phyloP scores from a whole-genome alignment of 2,113 vertebrate genomes.

The Nycticryphes semicollaris region DNA sequence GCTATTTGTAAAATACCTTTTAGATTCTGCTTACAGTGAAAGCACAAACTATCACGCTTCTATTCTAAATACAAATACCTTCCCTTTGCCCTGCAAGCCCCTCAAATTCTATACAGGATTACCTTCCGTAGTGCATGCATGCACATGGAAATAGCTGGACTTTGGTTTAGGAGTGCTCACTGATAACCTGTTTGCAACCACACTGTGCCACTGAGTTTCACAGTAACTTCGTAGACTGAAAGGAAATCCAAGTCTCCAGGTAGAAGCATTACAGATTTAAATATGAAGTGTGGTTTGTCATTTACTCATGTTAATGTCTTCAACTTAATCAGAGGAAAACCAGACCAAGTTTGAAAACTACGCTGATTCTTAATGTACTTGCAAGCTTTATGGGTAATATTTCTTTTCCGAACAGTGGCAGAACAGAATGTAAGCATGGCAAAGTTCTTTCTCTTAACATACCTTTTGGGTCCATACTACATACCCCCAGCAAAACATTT shows the following conservation, averaged over 20 bases:
- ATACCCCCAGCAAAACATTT: not conserved
- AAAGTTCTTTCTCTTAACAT: not conserved
- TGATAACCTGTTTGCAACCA: not conserved
- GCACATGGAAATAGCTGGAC: fast-evolving
- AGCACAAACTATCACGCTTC: not conserved
- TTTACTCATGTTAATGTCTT: not conserved
- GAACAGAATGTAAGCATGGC: not conserved
- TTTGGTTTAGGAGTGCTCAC: not conserved
- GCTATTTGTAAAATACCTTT: not conserved
- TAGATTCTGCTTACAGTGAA: not conserved
- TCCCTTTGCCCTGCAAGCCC: fast-evolving
- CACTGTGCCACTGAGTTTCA: not conserved
- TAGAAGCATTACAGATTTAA: not conserved
- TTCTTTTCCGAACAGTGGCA: not conserved
- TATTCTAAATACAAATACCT: not conserved
- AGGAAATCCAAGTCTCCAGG: not conserved
- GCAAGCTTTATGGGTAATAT: not conserved
- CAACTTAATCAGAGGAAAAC: not conserved
- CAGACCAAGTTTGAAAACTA: not conserved
- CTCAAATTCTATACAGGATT: not conserved
- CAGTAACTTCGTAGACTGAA: not conserved
- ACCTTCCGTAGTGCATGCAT: not conserved
- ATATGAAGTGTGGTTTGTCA: not conserved
- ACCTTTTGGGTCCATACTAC: not conserved
- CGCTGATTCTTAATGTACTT: not conserved